Evolutionary conservation across 2,888 invertebrate genomes (phyloP), one percentile per base, ranked within the genome.

Genomic region (Polia nebulosa): DNA sequence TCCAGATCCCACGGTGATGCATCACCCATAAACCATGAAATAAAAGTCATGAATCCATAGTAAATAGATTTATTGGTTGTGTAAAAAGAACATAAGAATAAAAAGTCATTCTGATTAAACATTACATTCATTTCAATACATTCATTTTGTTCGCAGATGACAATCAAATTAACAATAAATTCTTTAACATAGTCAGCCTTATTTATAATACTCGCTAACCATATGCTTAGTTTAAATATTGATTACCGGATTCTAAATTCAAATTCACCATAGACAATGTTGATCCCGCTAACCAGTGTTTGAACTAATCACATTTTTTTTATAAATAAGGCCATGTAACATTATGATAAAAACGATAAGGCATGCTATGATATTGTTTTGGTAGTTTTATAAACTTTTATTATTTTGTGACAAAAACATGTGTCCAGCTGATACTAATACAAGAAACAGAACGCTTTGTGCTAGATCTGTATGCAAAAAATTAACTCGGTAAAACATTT

Each of bases 21-120:
- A 27, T 25, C 3, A 9, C 3, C 4, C 13, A 27, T 45, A 22
- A 29, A 7, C 25, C 2, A 34, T 53, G 9, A 51, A 78, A 63
- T 72, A 6, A 76, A 76, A 79, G 6, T 22, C 51, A 20, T 4
- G 32, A 0, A 47, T 51, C 58, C 27, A 63, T 64, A 51, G 63
- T 73, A 70, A 70, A 79, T 72, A 58, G 22, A 66, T 81, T 76
- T 75, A 76, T 76, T 81, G 27, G 8, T n/a, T 41, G 61, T 81
- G 73, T 72, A 71, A 71, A 80, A 76, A 60, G 44, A 55, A 58
- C 66, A 66, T 76, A 76, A 3, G 25, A 6, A 51, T 69, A 72
- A 58, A 39, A 65, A 70, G 8, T 55, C 25, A 71, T 72, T 80
- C 52, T n/a, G n/a, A 60, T 72, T 51, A 55, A 25, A 49, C 22